phyloP scores from a whole-genome alignment of 2,113 vertebrate genomes.

The Falcunculus frontatus region DNA sequence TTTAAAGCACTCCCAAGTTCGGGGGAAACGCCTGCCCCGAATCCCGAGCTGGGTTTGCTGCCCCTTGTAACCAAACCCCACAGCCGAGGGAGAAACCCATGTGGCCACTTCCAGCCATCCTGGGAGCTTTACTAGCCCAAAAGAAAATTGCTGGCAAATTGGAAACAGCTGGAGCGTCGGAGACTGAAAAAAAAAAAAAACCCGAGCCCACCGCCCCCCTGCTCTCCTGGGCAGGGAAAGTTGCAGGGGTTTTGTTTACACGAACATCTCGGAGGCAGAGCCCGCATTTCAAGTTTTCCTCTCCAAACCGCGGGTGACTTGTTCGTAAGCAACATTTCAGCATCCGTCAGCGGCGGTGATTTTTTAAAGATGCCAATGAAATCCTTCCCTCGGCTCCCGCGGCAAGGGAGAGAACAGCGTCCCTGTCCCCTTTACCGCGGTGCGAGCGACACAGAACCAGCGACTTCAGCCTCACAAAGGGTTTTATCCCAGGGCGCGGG shows the following conservation, averaged over 20 bases:
- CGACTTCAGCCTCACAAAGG: neutral
- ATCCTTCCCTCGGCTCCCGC: neutral
- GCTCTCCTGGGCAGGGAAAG: neutral
- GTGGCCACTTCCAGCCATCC: conserved; percentile 59
- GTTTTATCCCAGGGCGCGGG: neutral
- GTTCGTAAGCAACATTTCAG: neutral
- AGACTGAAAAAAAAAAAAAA: neutral
- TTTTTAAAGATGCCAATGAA: neutral
- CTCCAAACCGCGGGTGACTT: neutral
- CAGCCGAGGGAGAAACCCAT: conserved; percentile 11
- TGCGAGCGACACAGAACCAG: neutral
- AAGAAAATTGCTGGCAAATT: conserved; percentile 76
- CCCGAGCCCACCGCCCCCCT: neutral
- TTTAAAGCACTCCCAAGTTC: neutral
- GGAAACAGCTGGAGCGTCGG: conserved; percentile 55
- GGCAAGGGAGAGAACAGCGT: neutral
- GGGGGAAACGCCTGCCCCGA: neutral
- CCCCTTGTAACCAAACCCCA: conserved; percentile 32
- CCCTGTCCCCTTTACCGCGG: neutral
- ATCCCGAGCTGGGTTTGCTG: neutral
- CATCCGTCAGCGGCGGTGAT: neutral
- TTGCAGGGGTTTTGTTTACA: conserved; percentile 45
- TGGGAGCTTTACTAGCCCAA: conserved; percentile 68
- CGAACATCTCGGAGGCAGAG: neutral
- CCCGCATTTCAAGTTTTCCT: neutral